Percentiles rank a stretch among this genome's conserved stretches.
These are phyloP conservation scores for Sitta europaea DNA, from an alignment of 2,113 vertebrate genomes.

Conservation along the genomic window DNA sequence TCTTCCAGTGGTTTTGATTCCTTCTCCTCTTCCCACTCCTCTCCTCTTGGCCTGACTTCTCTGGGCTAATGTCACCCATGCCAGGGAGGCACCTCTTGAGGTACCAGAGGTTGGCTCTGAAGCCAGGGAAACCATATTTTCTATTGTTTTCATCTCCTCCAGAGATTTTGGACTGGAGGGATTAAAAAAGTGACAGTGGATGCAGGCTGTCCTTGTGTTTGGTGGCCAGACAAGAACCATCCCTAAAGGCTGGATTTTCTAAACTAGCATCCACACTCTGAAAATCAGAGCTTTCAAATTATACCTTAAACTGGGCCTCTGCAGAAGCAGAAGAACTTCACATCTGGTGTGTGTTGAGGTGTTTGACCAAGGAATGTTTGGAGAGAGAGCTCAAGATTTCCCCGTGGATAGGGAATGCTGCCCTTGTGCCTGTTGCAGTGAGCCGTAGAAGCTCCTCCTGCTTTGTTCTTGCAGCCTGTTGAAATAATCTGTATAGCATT, in stretches of 20 bases:
- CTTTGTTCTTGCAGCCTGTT: not conserved
- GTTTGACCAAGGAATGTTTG: not conserved
- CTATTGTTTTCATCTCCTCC: not conserved
- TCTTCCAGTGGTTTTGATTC: not conserved
- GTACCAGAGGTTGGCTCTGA: not conserved
- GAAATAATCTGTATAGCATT: not conserved
- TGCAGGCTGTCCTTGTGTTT: not conserved
- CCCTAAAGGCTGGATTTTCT: not conserved
- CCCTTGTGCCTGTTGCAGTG: not conserved
- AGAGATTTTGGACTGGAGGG: not conserved
- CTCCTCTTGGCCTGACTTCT: not conserved
- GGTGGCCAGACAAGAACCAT: not conserved
- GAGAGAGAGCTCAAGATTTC: not conserved
- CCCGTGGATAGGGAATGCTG: not conserved
- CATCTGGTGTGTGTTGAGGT: not conserved
- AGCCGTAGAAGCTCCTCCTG: not conserved
- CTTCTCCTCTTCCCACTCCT: not conserved
- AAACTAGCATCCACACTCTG: not conserved
- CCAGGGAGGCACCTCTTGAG: not conserved
- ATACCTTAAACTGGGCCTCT: not conserved
- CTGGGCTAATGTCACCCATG: not conserved
- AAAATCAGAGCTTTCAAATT: not conserved
- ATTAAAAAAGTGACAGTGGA: accelerated
- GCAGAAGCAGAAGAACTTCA: not conserved
- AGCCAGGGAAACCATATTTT: not conserved